Conservation (phyloP, 2,888 invertebrate genomes). For the Seira sanloemensis region DNA sequence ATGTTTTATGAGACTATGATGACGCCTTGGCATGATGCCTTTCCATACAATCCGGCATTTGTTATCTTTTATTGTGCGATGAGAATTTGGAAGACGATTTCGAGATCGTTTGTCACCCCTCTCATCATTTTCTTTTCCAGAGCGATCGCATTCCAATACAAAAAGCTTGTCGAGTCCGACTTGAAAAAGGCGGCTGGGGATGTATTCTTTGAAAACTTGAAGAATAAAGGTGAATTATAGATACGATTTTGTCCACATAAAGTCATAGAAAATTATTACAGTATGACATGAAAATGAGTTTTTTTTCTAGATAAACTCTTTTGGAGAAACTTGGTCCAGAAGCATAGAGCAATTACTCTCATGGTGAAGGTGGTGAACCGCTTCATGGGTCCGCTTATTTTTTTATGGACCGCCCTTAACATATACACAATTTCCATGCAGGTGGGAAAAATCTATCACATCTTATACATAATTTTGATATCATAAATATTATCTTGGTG, state of each 20-base stretch:
- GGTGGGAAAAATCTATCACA: neutral
- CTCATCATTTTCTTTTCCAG: neutral
- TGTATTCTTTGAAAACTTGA: neutral
- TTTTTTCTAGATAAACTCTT: neutral
- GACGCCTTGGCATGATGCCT: neutral
- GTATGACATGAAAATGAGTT: neutral
- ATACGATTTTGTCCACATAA: neutral
- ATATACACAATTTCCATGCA: neutral
- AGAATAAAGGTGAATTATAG: neutral
- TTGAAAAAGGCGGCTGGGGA: neutral
- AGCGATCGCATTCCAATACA: neutral
- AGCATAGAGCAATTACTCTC: neutral
- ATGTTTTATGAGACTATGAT: neutral
- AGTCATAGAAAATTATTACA: too few species aligned
- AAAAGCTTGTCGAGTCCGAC: neutral
- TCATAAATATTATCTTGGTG: neutral
- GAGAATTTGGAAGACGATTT: neutral
- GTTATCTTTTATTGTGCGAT: neutral
- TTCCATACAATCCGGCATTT: neutral
- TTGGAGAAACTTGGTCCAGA: neutral
- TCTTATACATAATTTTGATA: neutral
- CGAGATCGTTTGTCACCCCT: neutral
- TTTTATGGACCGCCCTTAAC: neutral
- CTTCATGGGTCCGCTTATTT: neutral
- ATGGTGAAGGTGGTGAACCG: neutral